Conservation (phyloP, 37 sponge, comb jelly and placozoan genomes). For the Petrosia ficiformis region DNA sequence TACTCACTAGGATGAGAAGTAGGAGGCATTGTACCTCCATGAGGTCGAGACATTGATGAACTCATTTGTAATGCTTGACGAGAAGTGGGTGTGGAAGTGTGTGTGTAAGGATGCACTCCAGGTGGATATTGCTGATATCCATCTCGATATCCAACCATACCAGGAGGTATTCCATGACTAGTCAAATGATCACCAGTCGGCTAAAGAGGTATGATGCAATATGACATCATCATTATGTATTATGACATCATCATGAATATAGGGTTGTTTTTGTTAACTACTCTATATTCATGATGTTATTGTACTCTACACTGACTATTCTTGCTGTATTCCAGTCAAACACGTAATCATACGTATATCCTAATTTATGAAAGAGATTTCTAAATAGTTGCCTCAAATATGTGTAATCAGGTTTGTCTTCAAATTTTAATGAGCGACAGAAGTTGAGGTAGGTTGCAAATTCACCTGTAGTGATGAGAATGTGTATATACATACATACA, state of each 20-base stretch:
- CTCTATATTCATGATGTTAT: too few species aligned
- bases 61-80: slow-evolving; percentile 45
- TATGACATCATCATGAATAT: too few species aligned
- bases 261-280: too few species aligned
- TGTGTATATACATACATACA: slow-evolving; percentile 1
- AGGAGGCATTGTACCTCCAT: not conserved
- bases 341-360: slow-evolving; percentile 97
- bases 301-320: slow-evolving; percentile 60
- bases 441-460: slow-evolving; percentile 97
- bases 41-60: not conserved
- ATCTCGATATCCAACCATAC: not conserved
- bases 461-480: slow-evolving; percentile 73
- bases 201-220: not conserved
- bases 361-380: slow-evolving; percentile 84
- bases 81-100: slow-evolving; percentile 21
- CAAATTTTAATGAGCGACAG: slow-evolving; percentile 93
- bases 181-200: not conserved
- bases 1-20: not conserved
- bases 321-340: slow-evolving; percentile 96
- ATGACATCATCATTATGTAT: too few species aligned
- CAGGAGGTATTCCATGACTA: not conserved
- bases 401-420: slow-evolving; percentile 97
- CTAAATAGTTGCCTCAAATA: slow-evolving; percentile 95
- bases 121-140: not conserved
- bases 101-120: not conserved